phyloP scores from a whole-genome alignment of 37 sponge, comb jelly and placozoan genomes.

The Oopsacas minuta region DNA sequence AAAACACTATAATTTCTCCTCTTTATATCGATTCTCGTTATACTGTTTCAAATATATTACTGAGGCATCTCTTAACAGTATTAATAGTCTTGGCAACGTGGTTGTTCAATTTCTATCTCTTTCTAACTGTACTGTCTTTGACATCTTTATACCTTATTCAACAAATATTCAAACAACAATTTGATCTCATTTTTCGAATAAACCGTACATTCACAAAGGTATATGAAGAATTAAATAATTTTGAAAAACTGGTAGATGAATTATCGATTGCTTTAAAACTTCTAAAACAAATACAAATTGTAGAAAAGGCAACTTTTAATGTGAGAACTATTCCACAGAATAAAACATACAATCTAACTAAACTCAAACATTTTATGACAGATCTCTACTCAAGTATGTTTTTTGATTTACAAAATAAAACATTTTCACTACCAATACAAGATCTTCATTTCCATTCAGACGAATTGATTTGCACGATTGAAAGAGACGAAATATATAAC shows the following conservation, averaged over 20 bases:
- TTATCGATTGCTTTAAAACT: not conserved
- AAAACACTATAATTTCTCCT: not conserved
- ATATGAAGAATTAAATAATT: not conserved
- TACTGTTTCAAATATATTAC: not conserved
- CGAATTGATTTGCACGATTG: not conserved
- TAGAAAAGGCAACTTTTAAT: not conserved
- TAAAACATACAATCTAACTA: not conserved
- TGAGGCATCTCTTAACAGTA: not conserved
- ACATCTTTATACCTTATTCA: not conserved
- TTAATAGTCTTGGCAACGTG: not conserved
- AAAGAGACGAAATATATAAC: not conserved
- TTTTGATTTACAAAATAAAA: not conserved
- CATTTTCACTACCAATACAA: not conserved
- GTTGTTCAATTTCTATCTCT: not conserved
- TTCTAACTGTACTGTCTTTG: not conserved
- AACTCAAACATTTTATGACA: not conserved
- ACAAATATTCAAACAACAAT: not conserved
- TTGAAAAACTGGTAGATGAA: not conserved
- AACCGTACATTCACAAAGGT: not conserved
- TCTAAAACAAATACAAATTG: not conserved
- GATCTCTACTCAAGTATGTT: not conserved
- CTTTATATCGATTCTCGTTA: not conserved
- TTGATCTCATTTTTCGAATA: not conserved
- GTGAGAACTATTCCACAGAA: not conserved
- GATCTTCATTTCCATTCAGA: not conserved